A percentile compares a stretch with the other conserved stretches of the same genome.
phyloP scores from a whole-genome alignment of 1,140 invertebrate species.

The Drosophila virilis region DNA sequence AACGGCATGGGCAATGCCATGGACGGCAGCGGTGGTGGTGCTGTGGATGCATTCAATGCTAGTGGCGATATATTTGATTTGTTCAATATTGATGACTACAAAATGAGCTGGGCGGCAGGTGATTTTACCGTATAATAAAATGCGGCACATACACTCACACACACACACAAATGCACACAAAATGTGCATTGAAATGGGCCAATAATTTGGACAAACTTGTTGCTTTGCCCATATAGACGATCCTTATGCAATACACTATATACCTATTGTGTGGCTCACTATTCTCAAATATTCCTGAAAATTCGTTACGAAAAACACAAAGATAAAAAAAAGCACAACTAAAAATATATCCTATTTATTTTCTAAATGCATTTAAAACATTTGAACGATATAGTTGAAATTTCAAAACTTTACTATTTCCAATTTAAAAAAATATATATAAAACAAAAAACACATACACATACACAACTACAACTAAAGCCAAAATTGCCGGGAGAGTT shows the following conservation, averaged over 20 bases:
- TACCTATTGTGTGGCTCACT: constrained; percentile 49
- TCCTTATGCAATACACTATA: constrained; percentile 24
- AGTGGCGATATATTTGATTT: constrained; percentile 79
- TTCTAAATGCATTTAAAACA: constrained; percentile 82
- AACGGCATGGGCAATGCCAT: constrained; percentile 26
- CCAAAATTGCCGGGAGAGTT: constrained; percentile 77
- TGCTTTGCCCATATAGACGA: constrained; percentile 19
- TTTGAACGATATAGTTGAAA: constrained; percentile 69
- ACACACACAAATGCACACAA: constrained; percentile 22
- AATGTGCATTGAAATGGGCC: constrained; percentile 9
- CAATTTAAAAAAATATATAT: constrained; percentile 45
- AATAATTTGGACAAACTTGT: constrained; percentile 15
- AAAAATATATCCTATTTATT: constrained; percentile 75
- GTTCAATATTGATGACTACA: constrained; percentile 84
- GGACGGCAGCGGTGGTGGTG: constrained; percentile 35
- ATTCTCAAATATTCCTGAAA: constrained; percentile 71
- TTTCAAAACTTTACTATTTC: constrained; percentile 79
- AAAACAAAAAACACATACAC: constrained; percentile 43
- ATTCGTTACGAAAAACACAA: constrained; percentile 58
- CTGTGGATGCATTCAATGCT: constrained; percentile 71
- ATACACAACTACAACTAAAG: constrained; percentile 53
- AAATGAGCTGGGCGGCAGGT: constrained; percentile 82
- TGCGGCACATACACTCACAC: constrained; percentile 17
- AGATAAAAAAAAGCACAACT: constrained; percentile 33
- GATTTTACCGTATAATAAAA: constrained; percentile 80